A percentile compares a stretch with the other conserved stretches of the same genome.
Evolutionary conservation across 2,113 vertebrate species (phyloP).

Genomic region (Scolopax mira): DNA sequence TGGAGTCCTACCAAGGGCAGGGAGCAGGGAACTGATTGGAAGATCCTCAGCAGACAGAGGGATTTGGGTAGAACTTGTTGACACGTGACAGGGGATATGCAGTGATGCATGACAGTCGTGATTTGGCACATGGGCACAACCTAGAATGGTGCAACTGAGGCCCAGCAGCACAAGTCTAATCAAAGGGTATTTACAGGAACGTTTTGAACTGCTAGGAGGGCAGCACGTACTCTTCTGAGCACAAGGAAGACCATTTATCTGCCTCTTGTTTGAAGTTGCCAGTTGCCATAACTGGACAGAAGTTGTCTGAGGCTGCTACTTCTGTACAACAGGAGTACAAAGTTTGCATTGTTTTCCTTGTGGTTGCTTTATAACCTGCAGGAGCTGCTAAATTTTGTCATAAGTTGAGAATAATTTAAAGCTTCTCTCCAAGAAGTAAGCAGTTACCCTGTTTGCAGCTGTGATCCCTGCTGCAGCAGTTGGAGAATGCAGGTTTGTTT

Average conservation of each 20-base stretch:
- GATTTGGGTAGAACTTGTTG: neutral
- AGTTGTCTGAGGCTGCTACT: neutral
- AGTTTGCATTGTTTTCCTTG: neutral
- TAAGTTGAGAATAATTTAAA: neutral
- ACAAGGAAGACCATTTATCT: neutral
- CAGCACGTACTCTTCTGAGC: neutral
- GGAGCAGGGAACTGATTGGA: neutral
- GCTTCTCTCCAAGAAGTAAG: neutral
- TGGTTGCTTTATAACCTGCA: neutral
- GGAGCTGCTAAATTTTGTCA: neutral
- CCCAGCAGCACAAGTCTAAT: neutral
- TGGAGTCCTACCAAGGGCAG: neutral
- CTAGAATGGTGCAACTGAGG: neutral
- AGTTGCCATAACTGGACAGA: neutral
- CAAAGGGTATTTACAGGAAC: neutral
- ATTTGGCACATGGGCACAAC: neutral
- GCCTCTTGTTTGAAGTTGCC: neutral
- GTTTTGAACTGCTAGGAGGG: neutral
- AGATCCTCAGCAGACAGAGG: neutral
- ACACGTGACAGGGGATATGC: neutral
- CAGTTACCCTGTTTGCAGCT: neutral
- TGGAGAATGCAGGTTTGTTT: neutral
- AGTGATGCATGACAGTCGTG: rapidly evolving
- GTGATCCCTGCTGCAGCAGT: rapidly evolving
- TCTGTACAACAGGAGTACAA: neutral